phyloP scores from a whole-genome alignment of 2,888 invertebrate genomes.

The Harpalus rufipes region DNA sequence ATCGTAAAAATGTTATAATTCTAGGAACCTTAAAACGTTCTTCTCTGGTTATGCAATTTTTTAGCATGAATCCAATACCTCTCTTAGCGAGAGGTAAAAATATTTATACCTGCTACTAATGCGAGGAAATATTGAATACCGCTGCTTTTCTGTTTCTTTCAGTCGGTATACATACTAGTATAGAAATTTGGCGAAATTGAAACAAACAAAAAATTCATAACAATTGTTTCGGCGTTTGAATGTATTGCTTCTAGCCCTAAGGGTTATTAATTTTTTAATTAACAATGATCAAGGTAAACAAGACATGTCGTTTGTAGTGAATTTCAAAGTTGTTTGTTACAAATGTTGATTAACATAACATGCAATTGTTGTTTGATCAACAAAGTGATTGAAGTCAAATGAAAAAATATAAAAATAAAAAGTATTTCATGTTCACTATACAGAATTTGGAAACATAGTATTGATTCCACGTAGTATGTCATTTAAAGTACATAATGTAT shows the following conservation, averaged over 20 bases:
- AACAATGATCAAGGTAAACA: slow-evolving; percentile 11
- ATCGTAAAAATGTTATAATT: too few species aligned
- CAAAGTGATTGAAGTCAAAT: not conserved
- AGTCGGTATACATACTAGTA: not conserved
- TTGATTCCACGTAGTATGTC: not conserved
- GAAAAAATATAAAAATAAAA: too few species aligned
- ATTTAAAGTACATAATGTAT: not conserved
- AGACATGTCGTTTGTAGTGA: slow-evolving; percentile 4
- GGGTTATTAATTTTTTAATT: slow-evolving; percentile 38
- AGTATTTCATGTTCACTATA: too few species aligned
- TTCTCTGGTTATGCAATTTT: too few species aligned
- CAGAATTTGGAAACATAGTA: too few species aligned
- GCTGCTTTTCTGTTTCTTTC: not conserved
- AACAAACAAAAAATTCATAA: not conserved
- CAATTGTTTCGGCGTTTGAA: not conserved
- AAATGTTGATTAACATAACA: not conserved
- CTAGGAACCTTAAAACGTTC: too few species aligned
- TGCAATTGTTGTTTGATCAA: not conserved
- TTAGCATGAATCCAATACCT: too few species aligned
- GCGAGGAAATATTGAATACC: not conserved
- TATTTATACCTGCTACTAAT: too few species aligned
- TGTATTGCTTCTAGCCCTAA: slow-evolving; percentile 2
- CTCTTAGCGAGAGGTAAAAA: too few species aligned
- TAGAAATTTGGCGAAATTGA: not conserved
- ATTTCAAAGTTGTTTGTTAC: slow-evolving; percentile 5